Evolutionary conservation across 2,888 invertebrate species (phyloP).

Genomic region (Campoplex nolae): DNA sequence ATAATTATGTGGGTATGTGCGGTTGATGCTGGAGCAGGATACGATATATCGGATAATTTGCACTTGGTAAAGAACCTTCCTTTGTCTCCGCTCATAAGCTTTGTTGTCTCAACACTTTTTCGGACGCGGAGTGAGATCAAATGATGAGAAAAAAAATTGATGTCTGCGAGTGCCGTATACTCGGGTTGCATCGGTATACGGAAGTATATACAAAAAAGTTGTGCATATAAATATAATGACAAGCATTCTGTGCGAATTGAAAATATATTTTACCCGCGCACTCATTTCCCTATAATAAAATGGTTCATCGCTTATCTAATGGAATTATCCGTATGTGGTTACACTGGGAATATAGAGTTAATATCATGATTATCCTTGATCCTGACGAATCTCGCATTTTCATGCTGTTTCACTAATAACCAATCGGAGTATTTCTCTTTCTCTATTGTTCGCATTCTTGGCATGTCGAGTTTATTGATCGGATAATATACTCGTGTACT

Average conservation of each 20-base stretch:
- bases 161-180: neutral
- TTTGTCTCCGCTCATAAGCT: conserved; percentile 64
- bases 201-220: no score
- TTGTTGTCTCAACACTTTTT: conserved; percentile 63
- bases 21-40: conserved; percentile 12
- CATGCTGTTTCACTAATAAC: no score
- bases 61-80: conserved; percentile 55
- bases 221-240: no score
- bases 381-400: neutral
- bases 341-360: neutral
- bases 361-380: neutral
- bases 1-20: neutral
- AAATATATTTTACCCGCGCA: neutral
- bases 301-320: neutral
- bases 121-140: conserved; percentile 3
- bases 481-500: neutral
- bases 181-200: no score
- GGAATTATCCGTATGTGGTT: neutral
- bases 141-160: neutral
- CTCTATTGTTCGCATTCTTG: neutral
- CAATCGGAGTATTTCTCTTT: neutral
- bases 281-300: neutral
- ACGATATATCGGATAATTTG: conserved; percentile 34
- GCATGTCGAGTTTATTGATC: neutral
- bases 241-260: no score